Evolutionary conservation across 1,140 invertebrate species (phyloP), one percentile per base, ranked within the genome.

Genomic region (Episyrphus balteatus): DNA sequence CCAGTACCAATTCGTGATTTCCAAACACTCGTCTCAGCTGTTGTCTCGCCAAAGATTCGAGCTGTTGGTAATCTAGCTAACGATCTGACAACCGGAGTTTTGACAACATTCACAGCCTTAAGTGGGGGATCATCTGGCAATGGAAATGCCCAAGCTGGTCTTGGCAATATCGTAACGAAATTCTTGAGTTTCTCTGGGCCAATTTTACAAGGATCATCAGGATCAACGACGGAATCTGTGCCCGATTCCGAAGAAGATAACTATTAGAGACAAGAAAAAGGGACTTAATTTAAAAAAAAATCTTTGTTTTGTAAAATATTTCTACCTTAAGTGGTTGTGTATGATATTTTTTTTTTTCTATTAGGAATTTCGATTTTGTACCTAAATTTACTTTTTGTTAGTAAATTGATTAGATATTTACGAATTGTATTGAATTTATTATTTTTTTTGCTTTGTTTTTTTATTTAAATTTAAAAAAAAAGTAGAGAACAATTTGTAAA

Each of bases 31-130:
- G 52, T 69, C 59, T 56, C 73, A 46, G 63, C 65, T 56, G 54
- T 79, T 1, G 73, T 79, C 19, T 76, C 73, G 38, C 80, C 80
- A 5, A 73, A 81, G 49, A 71, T 82, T 38, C 73, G 76, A 48
- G 59, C 76, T 11, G 68, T 81, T 41, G 76, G 77, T 46, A 73
- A 74, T 14, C 72, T 74, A 32, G 63, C 72, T 10, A 76, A 74
- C 12, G 68, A 75, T 51, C 51, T 77, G 13, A 77, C 75, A 18
- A 74, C 74, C 19, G 71, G 74, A 3, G 71, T 71, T 3, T 59
- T 72, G 18, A 69, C 69, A 47, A 67, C 62, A 12, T 62, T 66
- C 15, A 70, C 72, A 13, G 54, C 55, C 7, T 62, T 63, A n/a
- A 64, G 62, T 40, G 58, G 59, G 36, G 57, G 57, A 30, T 61